Conservation (phyloP, 2,888 invertebrate genomes). For the Chrysomela aeneicollis region DNA sequence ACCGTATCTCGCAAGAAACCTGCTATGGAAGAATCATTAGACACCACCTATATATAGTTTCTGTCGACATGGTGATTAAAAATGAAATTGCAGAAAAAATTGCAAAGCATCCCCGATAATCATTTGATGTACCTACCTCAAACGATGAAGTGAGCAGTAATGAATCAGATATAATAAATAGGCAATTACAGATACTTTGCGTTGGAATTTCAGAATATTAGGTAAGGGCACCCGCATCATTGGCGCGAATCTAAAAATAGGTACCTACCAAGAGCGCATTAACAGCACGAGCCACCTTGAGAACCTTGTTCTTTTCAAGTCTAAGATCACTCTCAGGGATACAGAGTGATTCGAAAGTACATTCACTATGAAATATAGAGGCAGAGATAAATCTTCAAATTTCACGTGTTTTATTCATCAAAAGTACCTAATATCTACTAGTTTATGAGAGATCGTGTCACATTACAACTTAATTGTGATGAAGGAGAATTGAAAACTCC, state of each 20-base stretch:
- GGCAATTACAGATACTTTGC: conserved; percentile 39
- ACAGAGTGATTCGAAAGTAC: neutral
- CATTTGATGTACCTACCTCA: conserved; percentile 28
- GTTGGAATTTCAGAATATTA: conserved; percentile 41
- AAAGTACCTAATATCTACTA: no score
- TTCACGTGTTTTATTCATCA: no score
- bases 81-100: conserved; percentile 1
- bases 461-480: no score
- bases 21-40: neutral
- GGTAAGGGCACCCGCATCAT: conserved; percentile 50
- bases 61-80: neutral
- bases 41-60: neutral
- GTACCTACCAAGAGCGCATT: conserved; percentile 24
- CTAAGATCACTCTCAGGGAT: neutral
- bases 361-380: no score
- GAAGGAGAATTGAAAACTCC: no score
- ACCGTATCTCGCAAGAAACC: no score
- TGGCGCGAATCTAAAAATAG: conserved; percentile 43
- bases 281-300: conserved; percentile 39
- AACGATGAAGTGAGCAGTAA: conserved; percentile 26
- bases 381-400: no score
- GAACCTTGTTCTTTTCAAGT: conserved; percentile 19
- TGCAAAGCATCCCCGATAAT: conserved; percentile 24
- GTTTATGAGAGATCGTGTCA: no score
- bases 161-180: conserved; percentile 41